Evolutionary conservation across 2,888 invertebrate species (phyloP).

Genomic region (Ochropacha duplaris): DNA sequence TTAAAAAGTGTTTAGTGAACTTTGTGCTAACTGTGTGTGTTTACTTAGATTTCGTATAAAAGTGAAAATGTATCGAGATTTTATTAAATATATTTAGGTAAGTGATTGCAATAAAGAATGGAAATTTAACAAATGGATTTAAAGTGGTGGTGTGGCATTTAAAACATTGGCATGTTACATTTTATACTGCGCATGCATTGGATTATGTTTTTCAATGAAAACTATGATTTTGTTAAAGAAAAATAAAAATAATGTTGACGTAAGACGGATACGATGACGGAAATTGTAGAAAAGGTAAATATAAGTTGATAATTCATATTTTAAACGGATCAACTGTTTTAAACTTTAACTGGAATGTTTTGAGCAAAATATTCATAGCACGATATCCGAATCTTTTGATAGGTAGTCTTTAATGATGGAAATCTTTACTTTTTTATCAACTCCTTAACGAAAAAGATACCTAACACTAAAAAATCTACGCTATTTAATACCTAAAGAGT

Average conservation of each 20-base stretch:
- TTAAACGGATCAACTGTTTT: neutral
- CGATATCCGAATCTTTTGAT: no score
- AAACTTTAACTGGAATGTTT: neutral
- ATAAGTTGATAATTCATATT: slow-evolving; percentile 16
- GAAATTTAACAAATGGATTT: slow-evolving; percentile 57
- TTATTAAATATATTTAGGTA: slow-evolving; percentile 55
- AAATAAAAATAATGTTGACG: neutral
- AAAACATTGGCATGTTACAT: slow-evolving; percentile 66
- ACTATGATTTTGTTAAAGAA: neutral
- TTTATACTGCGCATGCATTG: slow-evolving; percentile 67
- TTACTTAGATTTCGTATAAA: slow-evolving; percentile 26
- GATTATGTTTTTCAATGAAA: slow-evolving; percentile 39
- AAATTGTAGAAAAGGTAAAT: slow-evolving; percentile 33
- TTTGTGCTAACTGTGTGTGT: slow-evolving; percentile 39
- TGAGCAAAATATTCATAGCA: no score
- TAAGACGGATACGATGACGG: slow-evolving; percentile 27
- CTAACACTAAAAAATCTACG: no score
- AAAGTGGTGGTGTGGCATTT: slow-evolving; percentile 73
- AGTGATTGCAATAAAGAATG: slow-evolving; percentile 65
- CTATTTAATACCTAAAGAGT: no score
- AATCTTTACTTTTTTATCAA: no score
- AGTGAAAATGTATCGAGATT: slow-evolving; percentile 12
- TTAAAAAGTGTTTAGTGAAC: slow-evolving; percentile 29
- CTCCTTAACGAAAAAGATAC: no score
- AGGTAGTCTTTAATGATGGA: no score